Conservation (phyloP, 2,113 vertebrate species). For the Raja brachyura region DNA sequence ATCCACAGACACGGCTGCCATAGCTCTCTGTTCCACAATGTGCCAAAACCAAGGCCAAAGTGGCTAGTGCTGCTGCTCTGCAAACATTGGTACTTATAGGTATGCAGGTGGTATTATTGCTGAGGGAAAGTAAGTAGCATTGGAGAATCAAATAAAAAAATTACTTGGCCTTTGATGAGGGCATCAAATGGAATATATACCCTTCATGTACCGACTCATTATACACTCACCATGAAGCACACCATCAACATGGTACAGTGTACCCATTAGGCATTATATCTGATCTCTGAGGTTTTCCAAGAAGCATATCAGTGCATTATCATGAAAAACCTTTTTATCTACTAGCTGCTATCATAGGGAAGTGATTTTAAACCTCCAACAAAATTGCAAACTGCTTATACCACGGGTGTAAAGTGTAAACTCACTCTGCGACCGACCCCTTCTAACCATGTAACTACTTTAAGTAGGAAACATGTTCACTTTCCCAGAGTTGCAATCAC, state of each 20-base stretch:
- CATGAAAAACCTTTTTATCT: too few species aligned
- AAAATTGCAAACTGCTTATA: background rate
- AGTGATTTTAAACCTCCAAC: background rate
- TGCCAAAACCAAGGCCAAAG: too few species aligned
- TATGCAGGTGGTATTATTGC: too few species aligned
- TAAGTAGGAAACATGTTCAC: background rate
- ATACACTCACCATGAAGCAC: too few species aligned
- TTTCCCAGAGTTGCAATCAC: background rate
- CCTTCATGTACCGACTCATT: too few species aligned
- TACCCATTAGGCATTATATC: background rate
- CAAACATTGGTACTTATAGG: background rate
- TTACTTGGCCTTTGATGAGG: background rate
- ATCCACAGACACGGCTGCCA: too few species aligned
- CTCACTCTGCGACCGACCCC: background rate
- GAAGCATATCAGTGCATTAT: too few species aligned
- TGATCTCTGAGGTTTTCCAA: background rate
- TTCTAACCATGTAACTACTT: background rate
- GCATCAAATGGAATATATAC: background rate
- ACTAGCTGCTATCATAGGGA: too few species aligned
- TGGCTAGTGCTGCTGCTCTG: background rate
- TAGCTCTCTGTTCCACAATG: too few species aligned
- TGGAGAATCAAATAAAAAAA: too few species aligned
- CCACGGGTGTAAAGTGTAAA: background rate
- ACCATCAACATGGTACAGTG: too few species aligned
- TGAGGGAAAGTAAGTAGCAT: too few species aligned